Conservation (phyloP, 2,797 vertebrate genomes). For the Dallia pectoralis region DNA sequence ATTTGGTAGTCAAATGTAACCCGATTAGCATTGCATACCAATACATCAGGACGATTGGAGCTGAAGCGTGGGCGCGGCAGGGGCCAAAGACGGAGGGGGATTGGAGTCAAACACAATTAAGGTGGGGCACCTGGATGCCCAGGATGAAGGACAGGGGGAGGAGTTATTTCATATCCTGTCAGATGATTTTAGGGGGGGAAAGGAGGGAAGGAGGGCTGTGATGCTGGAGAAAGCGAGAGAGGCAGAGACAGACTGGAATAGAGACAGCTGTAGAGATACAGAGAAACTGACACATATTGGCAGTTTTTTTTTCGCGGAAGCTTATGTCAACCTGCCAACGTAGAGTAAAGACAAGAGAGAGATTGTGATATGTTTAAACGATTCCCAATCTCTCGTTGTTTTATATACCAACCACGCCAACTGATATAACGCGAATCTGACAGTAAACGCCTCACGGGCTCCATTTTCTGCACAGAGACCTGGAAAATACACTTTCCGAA, state of each 20-base stretch:
- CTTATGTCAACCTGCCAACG: background rate
- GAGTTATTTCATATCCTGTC: background rate
- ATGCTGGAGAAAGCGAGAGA: slow-evolving; percentile 26
- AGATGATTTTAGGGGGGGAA: background rate
- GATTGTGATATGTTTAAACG: background rate
- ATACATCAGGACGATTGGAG: slow-evolving; percentile 69
- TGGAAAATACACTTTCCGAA: background rate
- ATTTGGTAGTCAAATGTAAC: slow-evolving; percentile 71
- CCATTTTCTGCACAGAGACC: background rate
- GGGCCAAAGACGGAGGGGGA: slow-evolving; percentile 43
- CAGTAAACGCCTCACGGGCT: background rate
- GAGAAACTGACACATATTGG: background rate
- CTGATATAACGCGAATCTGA: background rate
- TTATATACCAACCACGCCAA: background rate
- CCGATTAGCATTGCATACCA: slow-evolving; percentile 64
- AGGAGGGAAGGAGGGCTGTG: slow-evolving; percentile 21
- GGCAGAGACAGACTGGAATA: background rate
- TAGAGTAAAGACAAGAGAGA: background rate
- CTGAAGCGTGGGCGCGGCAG: slow-evolving; percentile 64
- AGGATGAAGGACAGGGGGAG: slow-evolving; percentile 18
- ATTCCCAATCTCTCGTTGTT: background rate
- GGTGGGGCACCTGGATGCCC: slow-evolving; percentile 26
- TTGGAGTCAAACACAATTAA: slow-evolving; percentile 66
- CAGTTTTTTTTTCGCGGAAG: background rate
- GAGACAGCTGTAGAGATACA: background rate